phyloP scores from a whole-genome alignment of 2,797 vertebrate species.

The Eutrigla gurnardus region DNA sequence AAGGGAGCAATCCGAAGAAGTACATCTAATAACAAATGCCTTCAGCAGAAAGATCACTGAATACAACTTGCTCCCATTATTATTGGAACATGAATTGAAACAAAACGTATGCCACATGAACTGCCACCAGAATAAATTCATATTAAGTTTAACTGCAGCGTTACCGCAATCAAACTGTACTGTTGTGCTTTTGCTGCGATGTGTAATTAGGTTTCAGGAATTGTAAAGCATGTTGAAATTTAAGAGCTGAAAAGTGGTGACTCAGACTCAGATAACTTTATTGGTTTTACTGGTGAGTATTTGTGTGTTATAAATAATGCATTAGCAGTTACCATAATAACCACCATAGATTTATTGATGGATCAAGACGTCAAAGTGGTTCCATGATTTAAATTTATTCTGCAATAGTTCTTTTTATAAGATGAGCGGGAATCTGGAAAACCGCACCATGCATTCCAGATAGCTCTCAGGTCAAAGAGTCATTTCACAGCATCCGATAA shows the following conservation, averaged over 20 bases:
- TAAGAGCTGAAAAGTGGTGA: slow-evolving; percentile 1
- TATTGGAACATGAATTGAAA: too few relatives aligned
- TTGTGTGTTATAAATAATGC: neutral
- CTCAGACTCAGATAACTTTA: too few relatives aligned
- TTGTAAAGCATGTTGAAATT: slow-evolving; percentile 6
- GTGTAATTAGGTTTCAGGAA: neutral
- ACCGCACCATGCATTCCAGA: slow-evolving; percentile 13
- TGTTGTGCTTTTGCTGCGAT: slow-evolving; percentile 1
- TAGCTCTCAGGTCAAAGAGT: neutral
- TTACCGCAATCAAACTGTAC: neutral
- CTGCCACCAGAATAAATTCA: slow-evolving; percentile 2
- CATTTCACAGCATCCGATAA: neutral
- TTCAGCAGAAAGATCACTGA: neutral
- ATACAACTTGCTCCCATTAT: neutral
- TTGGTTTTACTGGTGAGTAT: neutral
- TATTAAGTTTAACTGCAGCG: neutral
- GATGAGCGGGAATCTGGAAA: slow-evolving; percentile 25
- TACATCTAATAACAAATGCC: neutral
- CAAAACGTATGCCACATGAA: neutral
- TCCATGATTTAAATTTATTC: slow-evolving; percentile 21
- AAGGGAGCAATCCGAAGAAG: neutral
- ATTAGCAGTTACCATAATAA: neutral
- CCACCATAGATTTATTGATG: neutral
- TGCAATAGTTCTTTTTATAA: slow-evolving; percentile 17
- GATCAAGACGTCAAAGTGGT: neutral